phyloP scores from a whole-genome alignment of 2,888 invertebrate species.

The Nasonia oneida region DNA sequence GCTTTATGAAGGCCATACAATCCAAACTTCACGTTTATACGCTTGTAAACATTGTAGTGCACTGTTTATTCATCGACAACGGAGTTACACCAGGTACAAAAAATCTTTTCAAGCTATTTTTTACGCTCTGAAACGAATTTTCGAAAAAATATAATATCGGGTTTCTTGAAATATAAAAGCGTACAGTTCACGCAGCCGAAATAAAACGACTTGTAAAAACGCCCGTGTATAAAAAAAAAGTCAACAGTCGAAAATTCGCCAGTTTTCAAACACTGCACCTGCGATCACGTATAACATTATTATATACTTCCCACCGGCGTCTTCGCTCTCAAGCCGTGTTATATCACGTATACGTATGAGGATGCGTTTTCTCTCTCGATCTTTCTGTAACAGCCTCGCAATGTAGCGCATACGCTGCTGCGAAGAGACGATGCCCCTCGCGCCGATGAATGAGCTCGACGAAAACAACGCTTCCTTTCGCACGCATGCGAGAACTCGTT shows the following conservation, averaged over 20 bases:
- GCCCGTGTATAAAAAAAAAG: no score
- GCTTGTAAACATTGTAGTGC: neutral
- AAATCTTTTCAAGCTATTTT: no score
- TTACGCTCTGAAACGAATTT: no score
- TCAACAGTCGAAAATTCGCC: no score
- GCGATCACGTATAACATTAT: neutral
- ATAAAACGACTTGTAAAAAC: no score
- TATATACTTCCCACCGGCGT: neutral
- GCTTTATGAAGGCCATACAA: neutral
- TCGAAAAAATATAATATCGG: no score
- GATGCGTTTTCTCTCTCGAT: neutral
- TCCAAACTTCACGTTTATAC: neutral
- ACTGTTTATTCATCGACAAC: neutral
- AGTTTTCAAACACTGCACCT: neutral
- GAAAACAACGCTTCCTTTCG: slow-evolving; percentile 37
- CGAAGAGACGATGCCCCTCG: slow-evolving; percentile 9
- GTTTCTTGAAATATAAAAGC: no score
- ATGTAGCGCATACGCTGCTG: neutral
- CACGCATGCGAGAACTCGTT: slow-evolving; percentile 7
- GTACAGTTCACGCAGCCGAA: no score
- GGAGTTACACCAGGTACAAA: no score
- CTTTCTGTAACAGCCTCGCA: neutral
- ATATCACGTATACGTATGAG: neutral
- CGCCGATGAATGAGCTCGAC: slow-evolving; percentile 64
- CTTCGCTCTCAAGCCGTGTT: neutral